These are phyloP conservation scores for Platycnemis pennipes DNA, from an alignment of 2,888 invertebrate genomes.

Conservation along the genomic window DNA sequence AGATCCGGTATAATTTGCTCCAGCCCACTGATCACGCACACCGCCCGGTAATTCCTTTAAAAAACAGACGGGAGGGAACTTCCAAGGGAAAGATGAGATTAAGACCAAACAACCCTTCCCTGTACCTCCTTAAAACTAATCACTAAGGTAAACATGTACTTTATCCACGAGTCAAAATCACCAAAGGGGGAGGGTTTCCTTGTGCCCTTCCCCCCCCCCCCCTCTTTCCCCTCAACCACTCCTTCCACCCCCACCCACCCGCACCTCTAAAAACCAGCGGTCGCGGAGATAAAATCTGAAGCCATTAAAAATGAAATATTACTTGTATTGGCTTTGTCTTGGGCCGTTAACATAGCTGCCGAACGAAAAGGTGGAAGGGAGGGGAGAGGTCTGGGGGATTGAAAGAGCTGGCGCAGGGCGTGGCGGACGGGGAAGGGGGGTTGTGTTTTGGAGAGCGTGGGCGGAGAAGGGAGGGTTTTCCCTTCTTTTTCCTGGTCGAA, in stretches of 20 bases:
- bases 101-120: constrained; percentile 47
- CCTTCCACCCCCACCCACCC: not conserved
- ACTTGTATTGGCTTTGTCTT: constrained; percentile 66
- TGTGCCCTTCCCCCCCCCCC: not conserved
- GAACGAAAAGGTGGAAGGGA: constrained; percentile 3
- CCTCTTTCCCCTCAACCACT: not conserved
- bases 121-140: constrained; percentile 55
- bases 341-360: constrained; percentile 44
- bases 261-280: not conserved
- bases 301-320: constrained; percentile 67
- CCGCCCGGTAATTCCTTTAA: not conserved
- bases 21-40: not conserved
- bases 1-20: not conserved
- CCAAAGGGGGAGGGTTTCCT: not conserved
- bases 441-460: not conserved
- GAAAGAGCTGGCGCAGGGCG: not conserved
- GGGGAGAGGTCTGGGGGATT: not conserved
- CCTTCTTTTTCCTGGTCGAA: not conserved
- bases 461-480: not conserved
- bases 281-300: constrained; percentile 58
- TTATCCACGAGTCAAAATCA: constrained; percentile 55
- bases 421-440: not conserved
- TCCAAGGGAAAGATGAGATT: constrained; percentile 34
- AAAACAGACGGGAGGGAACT: not conserved
- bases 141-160: constrained; percentile 64